Conservation (phyloP, 2,888 invertebrate genomes). For the Emmelina monodactyla region DNA sequence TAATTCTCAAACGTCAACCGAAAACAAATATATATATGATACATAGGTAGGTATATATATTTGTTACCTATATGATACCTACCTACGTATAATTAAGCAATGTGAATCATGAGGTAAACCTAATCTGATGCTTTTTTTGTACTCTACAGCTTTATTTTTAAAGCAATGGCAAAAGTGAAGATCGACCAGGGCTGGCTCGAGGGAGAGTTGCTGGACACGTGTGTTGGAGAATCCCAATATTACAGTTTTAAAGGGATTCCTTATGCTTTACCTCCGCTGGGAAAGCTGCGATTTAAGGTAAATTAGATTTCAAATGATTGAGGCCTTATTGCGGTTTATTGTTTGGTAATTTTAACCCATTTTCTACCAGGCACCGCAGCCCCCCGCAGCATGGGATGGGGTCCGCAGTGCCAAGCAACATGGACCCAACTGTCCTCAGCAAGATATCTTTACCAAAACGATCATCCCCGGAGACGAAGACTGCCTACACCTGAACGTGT, state of each 20-base stretch:
- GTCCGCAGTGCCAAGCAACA: conserved; percentile 29
- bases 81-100: too few species aligned
- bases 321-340: too few species aligned
- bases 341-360: too few species aligned
- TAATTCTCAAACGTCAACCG: too few species aligned
- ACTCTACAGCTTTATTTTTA: too few species aligned
- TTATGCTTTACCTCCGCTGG: conserved; percentile 55
- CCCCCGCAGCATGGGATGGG: conserved; percentile 31
- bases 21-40: too few species aligned
- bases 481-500: conserved; percentile 35
- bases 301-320: too few species aligned
- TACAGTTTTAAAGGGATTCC: conserved; percentile 50
- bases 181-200: conserved; percentile 26
- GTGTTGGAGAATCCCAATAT: conserved; percentile 20
- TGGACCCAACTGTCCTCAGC: conserved; percentile 29
- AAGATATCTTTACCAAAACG: conserved; percentile 21
- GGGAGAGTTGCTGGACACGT: conserved; percentile 20
- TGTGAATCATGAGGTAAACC: too few species aligned
- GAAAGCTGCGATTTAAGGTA: conserved; percentile 54
- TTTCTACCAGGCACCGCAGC: conserved; percentile 27
- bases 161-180: conserved; percentile 20
- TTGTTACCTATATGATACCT: too few species aligned
- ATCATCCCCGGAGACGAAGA: conserved; percentile 25
- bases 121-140: too few species aligned
- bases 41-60: too few species aligned